A percentile compares a stretch with the other conserved stretches of the same genome.
Evolutionary conservation across 53 echinoderm and acorn worm species (phyloP).

Genomic region (Crossaster papposus): DNA sequence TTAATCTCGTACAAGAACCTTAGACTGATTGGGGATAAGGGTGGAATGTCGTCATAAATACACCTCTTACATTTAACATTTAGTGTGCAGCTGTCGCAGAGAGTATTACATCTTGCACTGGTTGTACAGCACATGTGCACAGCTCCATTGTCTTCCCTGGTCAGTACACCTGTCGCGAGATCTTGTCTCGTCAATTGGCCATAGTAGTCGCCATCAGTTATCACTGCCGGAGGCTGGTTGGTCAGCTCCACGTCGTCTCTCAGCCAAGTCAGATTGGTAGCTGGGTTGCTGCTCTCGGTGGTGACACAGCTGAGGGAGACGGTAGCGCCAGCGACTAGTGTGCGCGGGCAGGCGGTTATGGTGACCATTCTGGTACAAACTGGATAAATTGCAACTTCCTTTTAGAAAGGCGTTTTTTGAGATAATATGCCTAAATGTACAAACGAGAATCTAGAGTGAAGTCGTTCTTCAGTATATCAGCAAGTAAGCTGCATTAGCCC

Average conservation of each 20-base stretch:
- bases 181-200: background rate
- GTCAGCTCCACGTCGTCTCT: background rate
- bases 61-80: conserved; percentile 1
- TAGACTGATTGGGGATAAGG: too few relatives aligned
- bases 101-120: background rate
- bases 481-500: too few relatives aligned
- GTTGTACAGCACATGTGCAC: background rate
- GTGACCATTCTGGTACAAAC: background rate
- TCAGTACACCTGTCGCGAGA: background rate
- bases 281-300: conserved; percentile 8
- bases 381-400: background rate
- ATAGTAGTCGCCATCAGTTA: background rate
- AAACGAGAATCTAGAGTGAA: background rate
- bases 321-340: background rate
- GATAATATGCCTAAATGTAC: background rate
- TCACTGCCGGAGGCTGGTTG: too few relatives aligned
- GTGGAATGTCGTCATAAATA: too few relatives aligned
- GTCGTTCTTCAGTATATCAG: too few relatives aligned
- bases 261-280: background rate
- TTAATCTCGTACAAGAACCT: too few relatives aligned
- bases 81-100: background rate
- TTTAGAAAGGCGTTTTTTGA: background rate
- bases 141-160: background rate
- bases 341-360: background rate
- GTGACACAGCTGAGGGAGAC: background rate